phyloP scores from a whole-genome alignment of 1,140 invertebrate genomes.

The Galleria mellonella region DNA sequence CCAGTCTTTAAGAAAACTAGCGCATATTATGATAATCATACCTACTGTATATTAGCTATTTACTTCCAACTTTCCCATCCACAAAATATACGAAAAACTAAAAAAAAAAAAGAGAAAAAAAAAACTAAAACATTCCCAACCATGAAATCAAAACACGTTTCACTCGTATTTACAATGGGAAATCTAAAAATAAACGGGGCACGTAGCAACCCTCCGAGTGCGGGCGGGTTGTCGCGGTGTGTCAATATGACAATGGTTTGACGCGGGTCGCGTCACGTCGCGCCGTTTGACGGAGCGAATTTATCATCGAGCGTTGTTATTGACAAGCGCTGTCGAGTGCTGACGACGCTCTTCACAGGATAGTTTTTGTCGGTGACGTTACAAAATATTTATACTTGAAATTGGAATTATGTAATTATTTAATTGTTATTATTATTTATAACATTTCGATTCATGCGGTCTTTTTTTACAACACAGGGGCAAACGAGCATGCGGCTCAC shows the following conservation, averaged over 20 bases:
- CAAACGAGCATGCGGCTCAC: too few species aligned
- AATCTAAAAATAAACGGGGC: conserved; percentile 9
- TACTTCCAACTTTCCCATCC: too few species aligned
- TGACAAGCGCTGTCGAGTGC: conserved; percentile 11
- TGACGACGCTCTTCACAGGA: neutral
- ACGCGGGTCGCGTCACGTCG: conserved; percentile 18
- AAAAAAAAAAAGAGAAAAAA: neutral
- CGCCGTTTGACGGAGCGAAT: conserved; percentile 14
- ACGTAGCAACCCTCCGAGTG: conserved; percentile 10
- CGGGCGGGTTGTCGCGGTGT: conserved; percentile 4
- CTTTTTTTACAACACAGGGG: too few species aligned
- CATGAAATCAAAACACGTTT: too few species aligned
- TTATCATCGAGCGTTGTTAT: conserved; percentile 24
- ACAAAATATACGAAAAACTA: too few species aligned
- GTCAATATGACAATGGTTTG: conserved; percentile 24
- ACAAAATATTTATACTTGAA: conserved; percentile 1
- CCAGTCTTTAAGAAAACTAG: too few species aligned
- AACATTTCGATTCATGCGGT: too few species aligned
- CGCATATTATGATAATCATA: too few species aligned
- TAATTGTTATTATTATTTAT: too few species aligned
- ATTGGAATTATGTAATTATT: too few species aligned
- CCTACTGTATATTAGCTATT: too few species aligned
- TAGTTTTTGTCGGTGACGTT: conserved; percentile 6
- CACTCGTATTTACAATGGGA: neutral
- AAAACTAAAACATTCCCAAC: too few species aligned